Base-by-base conservation (phyloP, 2,797 vertebrate genomes). In the Myotis vivesi region DNA sequence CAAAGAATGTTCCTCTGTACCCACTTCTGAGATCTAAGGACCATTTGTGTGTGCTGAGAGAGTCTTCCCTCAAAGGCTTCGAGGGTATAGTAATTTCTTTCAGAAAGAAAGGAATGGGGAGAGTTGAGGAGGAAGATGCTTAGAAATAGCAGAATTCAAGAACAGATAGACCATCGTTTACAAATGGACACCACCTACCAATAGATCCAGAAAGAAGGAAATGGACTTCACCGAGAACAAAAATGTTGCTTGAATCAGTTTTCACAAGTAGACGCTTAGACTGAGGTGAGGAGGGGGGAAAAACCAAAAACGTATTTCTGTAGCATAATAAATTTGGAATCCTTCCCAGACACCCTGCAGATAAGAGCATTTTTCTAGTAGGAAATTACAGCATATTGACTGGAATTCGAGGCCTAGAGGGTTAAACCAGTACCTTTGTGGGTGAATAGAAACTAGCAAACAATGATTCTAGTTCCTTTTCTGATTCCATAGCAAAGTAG, bases 351-450 rank as follows among this genome's bases (percentile, higher is more conserved):
- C 51, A 87, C 62, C 69, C 68, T 93, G 72, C 33, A 95, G 44
- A 91, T 82, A 49, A 94, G 53, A 87, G 10, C 28, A 28, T 77
- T 94, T 95, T 95, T 92, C 55, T 90, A 30, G 19, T 91, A 82
- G 81, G 44, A 87, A 89, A 93, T 83, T 96, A 96, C 76, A 89
- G 57, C 72, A 86, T 89, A 33, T 81, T 91, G 86, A 9, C 17
- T 92, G 51, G 92, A 69, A 91, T 76, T 91, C 11, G 11, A 93
- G 57, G n/a, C 51, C 8, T 66, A 22, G n/a, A 59, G 53, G 59
- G 69, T 94, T 95, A 87, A 87, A 81, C 64, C 66, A 68, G 71
- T 80, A 41, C 44, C 22, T 94, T 94, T 86, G 79, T 69, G 71
- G 33, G 64, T 66, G 41, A 90, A 69, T 57, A 80, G 59, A 91